These are phyloP conservation scores for Agrochola litura DNA, from an alignment of 2,888 invertebrate species.

Conservation along the genomic window DNA sequence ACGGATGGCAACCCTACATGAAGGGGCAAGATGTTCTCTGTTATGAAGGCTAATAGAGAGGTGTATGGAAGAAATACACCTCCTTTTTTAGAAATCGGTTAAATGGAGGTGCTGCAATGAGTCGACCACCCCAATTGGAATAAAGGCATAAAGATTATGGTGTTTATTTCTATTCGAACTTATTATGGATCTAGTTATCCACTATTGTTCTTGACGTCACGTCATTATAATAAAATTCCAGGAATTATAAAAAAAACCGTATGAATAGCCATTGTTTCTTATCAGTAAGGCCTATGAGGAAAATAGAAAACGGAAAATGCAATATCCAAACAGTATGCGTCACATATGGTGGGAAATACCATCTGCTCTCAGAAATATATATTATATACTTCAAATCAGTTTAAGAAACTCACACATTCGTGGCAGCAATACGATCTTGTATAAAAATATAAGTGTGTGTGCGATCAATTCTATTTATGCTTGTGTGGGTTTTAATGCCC, in stretches of 20 bases:
- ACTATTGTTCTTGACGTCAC: not conserved
- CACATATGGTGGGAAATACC: slow-evolving; percentile 8
- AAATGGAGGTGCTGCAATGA: not conserved
- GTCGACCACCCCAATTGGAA: not conserved
- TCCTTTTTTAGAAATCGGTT: not conserved
- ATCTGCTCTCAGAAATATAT: not conserved
- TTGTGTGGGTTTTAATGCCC: slow-evolving; percentile 11
- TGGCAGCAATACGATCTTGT: not conserved
- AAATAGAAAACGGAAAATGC: not conserved
- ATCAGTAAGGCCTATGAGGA: slow-evolving; percentile 12
- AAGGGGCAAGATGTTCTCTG: not conserved
- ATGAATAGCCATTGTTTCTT: slow-evolving; percentile 17
- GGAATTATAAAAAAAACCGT: not conserved
- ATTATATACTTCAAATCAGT: not conserved
- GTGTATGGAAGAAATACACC: no score
- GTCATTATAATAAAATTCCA: not conserved
- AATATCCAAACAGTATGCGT: not conserved
- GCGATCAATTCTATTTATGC: not conserved
- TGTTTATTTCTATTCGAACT: not conserved
- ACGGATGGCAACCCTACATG: no score
- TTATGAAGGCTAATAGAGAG: not conserved
- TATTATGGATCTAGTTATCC: not conserved
- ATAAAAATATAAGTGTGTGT: not conserved
- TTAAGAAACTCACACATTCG: slow-evolving; percentile 9
- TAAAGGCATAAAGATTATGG: not conserved